Evolutionary conservation across 2,113 vertebrate species (phyloP).

Genomic region (Tricholaema leucomelas): DNA sequence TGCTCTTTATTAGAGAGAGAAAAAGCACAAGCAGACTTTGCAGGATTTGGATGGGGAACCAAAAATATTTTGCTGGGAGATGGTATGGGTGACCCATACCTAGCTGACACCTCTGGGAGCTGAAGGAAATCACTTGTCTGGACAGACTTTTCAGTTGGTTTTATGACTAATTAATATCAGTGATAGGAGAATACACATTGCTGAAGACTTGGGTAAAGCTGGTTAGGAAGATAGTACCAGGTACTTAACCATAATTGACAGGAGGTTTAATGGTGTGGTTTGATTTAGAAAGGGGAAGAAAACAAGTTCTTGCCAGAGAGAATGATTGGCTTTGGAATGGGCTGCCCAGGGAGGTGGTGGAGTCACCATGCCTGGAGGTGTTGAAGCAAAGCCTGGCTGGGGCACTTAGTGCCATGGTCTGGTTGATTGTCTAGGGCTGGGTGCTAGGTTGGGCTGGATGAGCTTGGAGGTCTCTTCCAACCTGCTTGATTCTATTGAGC

Average conservation of each 20-base stretch:
- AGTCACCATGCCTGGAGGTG: too few species aligned
- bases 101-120: not conserved
- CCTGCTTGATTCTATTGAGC: too few species aligned
- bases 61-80: not conserved
- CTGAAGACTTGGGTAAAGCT: not conserved
- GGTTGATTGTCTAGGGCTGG: too few species aligned
- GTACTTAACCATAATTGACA: not conserved
- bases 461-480: too few species aligned
- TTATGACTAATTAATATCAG: not conserved
- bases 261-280: not conserved
- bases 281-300: accelerated
- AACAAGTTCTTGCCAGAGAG: too few species aligned
- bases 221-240: not conserved
- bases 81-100: not conserved
- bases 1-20: not conserved
- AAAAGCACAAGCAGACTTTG: not conserved
- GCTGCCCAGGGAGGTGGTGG: too few species aligned
- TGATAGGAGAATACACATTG: not conserved
- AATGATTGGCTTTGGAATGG: too few species aligned
- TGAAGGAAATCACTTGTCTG: not conserved
- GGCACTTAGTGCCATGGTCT: too few species aligned
- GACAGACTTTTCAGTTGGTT: not conserved
- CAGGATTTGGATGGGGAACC: not conserved
- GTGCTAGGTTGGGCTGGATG: too few species aligned
- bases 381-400: too few species aligned